Conservation (phyloP, 2,888 invertebrate species). For the Autographa pulchrina region DNA sequence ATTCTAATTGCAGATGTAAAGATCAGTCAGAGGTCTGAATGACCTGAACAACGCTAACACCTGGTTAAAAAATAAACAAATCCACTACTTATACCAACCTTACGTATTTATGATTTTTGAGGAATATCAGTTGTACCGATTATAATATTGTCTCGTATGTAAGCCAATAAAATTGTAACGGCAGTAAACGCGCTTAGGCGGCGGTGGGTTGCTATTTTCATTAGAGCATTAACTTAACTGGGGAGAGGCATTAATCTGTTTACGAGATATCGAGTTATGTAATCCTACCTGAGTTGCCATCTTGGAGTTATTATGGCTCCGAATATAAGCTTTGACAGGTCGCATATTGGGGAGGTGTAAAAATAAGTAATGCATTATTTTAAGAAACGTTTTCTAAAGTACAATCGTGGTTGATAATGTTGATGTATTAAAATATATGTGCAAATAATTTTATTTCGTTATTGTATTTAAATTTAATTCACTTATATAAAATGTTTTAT, state of each 20-base stretch:
- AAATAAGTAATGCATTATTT: too few species aligned
- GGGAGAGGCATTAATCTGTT: slow-evolving; percentile 80
- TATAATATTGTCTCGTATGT: slow-evolving; percentile 66
- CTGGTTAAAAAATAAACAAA: too few species aligned
- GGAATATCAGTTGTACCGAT: slow-evolving; percentile 62
- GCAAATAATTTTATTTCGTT: too few species aligned
- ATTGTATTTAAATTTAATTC: too few species aligned
- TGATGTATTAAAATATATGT: too few species aligned
- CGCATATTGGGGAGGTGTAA: slow-evolving; percentile 1
- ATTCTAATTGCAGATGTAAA: too few species aligned
- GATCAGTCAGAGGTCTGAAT: too few species aligned
- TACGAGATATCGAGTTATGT: slow-evolving; percentile 79
- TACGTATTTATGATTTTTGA: slow-evolving; percentile 67
- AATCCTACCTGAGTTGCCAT: slow-evolving; percentile 71
- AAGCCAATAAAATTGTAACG: slow-evolving; percentile 72
- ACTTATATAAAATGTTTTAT: too few species aligned
- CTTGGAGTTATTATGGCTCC: slow-evolving; percentile 60
- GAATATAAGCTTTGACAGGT: slow-evolving; percentile 14
- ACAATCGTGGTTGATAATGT: too few species aligned
- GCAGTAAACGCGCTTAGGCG: slow-evolving; percentile 58
- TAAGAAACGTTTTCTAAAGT: too few species aligned
- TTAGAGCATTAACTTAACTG: slow-evolving; percentile 79
- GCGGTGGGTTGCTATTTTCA: slow-evolving; percentile 73
- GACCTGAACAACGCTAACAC: too few species aligned
- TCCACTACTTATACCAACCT: slow-evolving; percentile 7